These are phyloP conservation scores for Cheilosia vernalis DNA, from an alignment of 2,888 invertebrate species.

Conservation along the genomic window DNA sequence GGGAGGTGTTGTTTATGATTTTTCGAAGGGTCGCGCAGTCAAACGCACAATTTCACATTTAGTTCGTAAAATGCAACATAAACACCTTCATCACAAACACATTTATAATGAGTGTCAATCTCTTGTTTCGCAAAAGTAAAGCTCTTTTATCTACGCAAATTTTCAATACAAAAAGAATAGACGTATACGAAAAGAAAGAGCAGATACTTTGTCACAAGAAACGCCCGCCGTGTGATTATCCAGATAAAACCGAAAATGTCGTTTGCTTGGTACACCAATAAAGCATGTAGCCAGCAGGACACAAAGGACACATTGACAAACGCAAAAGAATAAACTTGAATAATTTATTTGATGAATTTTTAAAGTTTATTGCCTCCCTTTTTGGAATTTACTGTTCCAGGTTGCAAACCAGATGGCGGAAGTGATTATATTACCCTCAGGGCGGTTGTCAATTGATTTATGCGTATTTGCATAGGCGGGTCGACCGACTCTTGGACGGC, in stretches of 20 bases:
- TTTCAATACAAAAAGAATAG: constrained; percentile 18
- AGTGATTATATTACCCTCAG: constrained; percentile 70
- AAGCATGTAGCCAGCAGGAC: not conserved
- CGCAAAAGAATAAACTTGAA: constrained; percentile 65
- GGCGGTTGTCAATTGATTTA: constrained; percentile 72
- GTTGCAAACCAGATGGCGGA: constrained; percentile 64
- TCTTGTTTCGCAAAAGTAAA: constrained; percentile 12
- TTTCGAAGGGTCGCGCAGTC: too few relatives aligned
- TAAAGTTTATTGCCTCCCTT: constrained; percentile 68
- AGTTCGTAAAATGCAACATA: too few relatives aligned
- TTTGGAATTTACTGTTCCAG: constrained; percentile 52
- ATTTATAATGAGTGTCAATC: not conserved
- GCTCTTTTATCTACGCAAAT: constrained; percentile 34
- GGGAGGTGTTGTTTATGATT: too few relatives aligned
- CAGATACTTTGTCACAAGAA: not conserved
- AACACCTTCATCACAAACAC: too few relatives aligned
- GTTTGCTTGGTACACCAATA: not conserved
- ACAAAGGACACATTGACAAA: not conserved
- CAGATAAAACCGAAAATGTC: not conserved
- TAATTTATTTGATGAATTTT: constrained; percentile 74
- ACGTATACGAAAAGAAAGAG: not conserved
- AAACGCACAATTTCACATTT: too few relatives aligned
- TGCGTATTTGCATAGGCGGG: constrained; percentile 47
- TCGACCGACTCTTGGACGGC: not conserved
- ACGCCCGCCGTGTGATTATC: not conserved